Conservation (phyloP, 2,797 vertebrate species). For the Crenuchus spilurus region DNA sequence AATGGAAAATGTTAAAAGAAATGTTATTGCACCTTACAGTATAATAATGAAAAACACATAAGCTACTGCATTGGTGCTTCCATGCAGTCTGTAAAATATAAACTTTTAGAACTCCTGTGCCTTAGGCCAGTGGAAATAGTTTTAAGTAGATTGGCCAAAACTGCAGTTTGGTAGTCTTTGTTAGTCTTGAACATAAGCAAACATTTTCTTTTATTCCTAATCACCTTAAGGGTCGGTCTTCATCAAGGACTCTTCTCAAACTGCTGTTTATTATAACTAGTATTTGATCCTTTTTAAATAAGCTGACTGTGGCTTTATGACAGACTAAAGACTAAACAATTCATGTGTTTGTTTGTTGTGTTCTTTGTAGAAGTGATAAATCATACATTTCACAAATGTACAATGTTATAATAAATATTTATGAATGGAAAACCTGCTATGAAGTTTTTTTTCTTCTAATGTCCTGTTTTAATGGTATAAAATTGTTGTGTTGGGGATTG, state of each 20-base stretch:
- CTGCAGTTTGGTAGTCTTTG: slow-evolving; percentile 73
- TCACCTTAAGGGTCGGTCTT: slow-evolving; percentile 73
- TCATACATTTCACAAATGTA: slow-evolving; percentile 82
- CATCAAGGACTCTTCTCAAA: slow-evolving; percentile 77
- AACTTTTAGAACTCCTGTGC: slow-evolving; percentile 81
- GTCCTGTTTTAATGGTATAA: neutral
- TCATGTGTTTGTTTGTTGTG: slow-evolving; percentile 80
- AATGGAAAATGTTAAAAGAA: slow-evolving; percentile 63
- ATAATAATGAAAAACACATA: slow-evolving; percentile 65
- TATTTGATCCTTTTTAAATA: slow-evolving; percentile 72
- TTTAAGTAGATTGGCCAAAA: slow-evolving; percentile 79
- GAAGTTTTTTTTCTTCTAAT: neutral
- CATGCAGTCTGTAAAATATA: slow-evolving; percentile 71
- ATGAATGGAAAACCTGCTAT: slow-evolving; percentile 72
- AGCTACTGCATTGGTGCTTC: slow-evolving; percentile 67
- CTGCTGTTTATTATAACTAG: slow-evolving; percentile 76
- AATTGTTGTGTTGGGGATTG: neutral
- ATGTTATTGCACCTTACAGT: slow-evolving; percentile 67
- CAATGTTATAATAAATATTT: slow-evolving; percentile 79
- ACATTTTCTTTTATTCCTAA: slow-evolving; percentile 68
- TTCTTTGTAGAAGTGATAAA: slow-evolving; percentile 78
- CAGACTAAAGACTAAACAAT: slow-evolving; percentile 70
- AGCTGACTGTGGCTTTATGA: slow-evolving; percentile 79
- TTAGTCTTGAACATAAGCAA: slow-evolving; percentile 68
- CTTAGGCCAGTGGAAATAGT: slow-evolving; percentile 82